Percentiles rank a stretch among this genome's conserved stretches.
phyloP scores from a whole-genome alignment of 2,888 invertebrate genomes.

The Spialia ferax region DNA sequence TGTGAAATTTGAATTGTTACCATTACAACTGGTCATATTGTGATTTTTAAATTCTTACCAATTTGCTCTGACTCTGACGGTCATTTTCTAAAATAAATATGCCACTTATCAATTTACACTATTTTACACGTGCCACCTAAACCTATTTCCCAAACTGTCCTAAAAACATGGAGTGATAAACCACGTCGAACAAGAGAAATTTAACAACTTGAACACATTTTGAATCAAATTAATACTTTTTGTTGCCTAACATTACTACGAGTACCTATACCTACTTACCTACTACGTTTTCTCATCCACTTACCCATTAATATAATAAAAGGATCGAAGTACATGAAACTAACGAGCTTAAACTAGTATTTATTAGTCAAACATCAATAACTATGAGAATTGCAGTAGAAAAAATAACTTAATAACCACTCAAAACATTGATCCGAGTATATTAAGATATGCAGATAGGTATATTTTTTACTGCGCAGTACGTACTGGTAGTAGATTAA shows the following conservation, averaged over 20 bases:
- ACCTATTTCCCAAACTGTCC: neutral
- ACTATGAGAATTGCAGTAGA: constrained; percentile 13
- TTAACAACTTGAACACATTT: neutral
- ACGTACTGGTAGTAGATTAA: constrained; percentile 17
- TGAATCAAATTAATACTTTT: neutral
- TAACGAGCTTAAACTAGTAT: constrained; percentile 13
- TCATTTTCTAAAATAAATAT: neutral
- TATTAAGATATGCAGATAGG: neutral
- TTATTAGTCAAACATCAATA: neutral
- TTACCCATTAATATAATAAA: neutral
- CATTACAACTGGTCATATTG: no score
- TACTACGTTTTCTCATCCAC: constrained; percentile 7
- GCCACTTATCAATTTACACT: neutral
- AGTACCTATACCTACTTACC: no score
- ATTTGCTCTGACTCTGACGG: no score
- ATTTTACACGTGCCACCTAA: neutral
- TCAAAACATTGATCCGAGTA: neutral
- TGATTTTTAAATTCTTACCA: no score
- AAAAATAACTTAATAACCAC: neutral
- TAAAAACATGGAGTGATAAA: neutral
- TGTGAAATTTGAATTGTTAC: no score
- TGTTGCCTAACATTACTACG: neutral
- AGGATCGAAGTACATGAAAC: constrained; percentile 10
- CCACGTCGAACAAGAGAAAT: constrained; percentile 1
- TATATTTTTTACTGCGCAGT: constrained; percentile 42